These are phyloP conservation scores for Sigmodon hispidus DNA, from an alignment of 2,113 vertebrate species.

Conservation along the genomic window DNA sequence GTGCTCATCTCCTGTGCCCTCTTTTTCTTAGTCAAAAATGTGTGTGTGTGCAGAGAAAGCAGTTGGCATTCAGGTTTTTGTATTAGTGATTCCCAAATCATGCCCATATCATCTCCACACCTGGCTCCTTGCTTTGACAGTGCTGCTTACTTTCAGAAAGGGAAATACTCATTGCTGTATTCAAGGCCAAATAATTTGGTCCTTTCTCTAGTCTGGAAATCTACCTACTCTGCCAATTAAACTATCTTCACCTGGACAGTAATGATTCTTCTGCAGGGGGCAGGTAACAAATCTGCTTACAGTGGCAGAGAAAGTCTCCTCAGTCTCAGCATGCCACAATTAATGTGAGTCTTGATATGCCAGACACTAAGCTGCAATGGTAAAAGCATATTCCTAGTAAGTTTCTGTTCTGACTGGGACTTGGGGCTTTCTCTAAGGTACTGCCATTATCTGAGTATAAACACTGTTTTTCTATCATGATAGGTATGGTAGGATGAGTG, in stretches of 20 bases:
- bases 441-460: not conserved
- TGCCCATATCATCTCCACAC: not conserved
- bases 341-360: not conserved
- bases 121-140: not conserved
- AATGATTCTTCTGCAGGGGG: not conserved
- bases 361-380: not conserved
- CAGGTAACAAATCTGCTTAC: not conserved
- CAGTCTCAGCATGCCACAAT: not conserved
- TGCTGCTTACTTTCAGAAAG: not conserved
- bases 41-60: not conserved
- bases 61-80: not conserved
- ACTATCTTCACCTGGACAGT: not conserved
- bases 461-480: not conserved
- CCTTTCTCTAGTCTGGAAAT: conserved; percentile 8
- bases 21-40: not conserved
- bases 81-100: not conserved
- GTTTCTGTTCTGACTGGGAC: not conserved
- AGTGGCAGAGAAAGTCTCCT: not conserved
- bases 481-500: not conserved
- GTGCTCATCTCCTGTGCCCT: not conserved
- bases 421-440: not conserved
- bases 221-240: conserved; percentile 45
- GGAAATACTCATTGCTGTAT: not conserved
- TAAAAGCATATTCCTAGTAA: not conserved
- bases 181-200: not conserved